phyloP scores from a whole-genome alignment of 1,140 invertebrate genomes.

The Campoletis sonorensis region DNA sequence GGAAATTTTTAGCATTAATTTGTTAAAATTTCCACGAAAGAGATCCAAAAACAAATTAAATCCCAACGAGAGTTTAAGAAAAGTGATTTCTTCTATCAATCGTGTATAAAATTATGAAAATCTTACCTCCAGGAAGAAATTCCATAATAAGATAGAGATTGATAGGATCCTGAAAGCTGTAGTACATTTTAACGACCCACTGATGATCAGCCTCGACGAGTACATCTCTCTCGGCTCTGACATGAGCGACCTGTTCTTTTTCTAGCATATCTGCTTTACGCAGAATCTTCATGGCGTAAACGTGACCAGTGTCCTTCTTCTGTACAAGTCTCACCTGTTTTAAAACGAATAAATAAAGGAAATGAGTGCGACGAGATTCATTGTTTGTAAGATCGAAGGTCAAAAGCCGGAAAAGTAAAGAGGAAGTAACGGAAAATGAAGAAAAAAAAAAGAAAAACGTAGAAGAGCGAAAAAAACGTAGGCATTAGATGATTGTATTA shows the following conservation, averaged over 20 bases:
- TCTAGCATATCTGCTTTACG: slow-evolving; percentile 99
- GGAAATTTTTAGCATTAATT: no score
- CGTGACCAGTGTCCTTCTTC: slow-evolving; percentile 99
- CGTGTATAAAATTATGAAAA: slow-evolving; percentile 2
- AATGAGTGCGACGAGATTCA: background rate
- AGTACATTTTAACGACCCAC: slow-evolving; percentile 99
- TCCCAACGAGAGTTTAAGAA: no score
- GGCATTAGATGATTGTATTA: slow-evolving; percentile 63
- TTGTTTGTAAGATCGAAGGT: background rate
- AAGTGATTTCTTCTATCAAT: background rate
- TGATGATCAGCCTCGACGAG: slow-evolving; percentile 99
- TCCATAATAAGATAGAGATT: slow-evolving; percentile 99
- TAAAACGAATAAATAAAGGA: background rate
- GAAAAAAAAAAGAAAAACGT: slow-evolving; percentile 16
- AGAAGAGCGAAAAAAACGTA: slow-evolving; percentile 9
- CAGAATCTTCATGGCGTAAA: slow-evolving; percentile 99
- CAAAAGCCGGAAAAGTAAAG: background rate
- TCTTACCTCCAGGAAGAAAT: slow-evolving; percentile 95
- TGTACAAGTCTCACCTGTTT: slow-evolving; percentile 95
- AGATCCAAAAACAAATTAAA: no score
- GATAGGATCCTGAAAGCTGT: slow-evolving; percentile 98
- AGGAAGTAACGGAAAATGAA: slow-evolving; percentile 14
- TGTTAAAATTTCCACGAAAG: no score
- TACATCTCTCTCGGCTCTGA: slow-evolving; percentile 98
- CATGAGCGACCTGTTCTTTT: slow-evolving; percentile 99